Conservation (phyloP, 2,113 vertebrate genomes). For the Hippocampus comes region DNA sequence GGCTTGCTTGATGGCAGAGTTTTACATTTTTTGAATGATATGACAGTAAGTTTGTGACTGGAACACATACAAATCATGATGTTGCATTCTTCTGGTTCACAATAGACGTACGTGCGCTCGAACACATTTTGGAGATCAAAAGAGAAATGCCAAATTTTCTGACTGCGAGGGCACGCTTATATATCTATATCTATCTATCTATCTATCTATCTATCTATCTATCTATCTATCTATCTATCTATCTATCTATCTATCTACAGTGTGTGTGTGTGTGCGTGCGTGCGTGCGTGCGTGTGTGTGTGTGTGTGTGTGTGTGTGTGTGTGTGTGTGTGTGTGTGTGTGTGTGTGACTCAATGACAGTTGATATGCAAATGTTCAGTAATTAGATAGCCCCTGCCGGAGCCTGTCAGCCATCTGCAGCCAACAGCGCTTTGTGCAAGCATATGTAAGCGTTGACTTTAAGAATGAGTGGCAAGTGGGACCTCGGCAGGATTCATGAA, state of each 20-base stretch:
- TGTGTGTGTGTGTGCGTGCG: no score
- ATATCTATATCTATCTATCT: fast-evolving
- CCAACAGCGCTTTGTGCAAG: slow-evolving; percentile 40
- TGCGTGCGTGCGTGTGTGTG: no score
- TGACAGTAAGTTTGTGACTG: background rate
- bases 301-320: no score
- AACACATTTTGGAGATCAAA: background rate
- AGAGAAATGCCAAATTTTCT: background rate
- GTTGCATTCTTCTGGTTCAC: background rate
- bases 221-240: no score
- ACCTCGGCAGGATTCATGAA: slow-evolving; percentile 26
- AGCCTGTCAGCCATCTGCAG: slow-evolving; percentile 28
- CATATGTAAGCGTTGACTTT: slow-evolving; percentile 34
- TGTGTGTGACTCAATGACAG: slow-evolving; percentile 23
- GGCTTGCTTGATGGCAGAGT: background rate
- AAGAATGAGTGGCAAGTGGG: slow-evolving; percentile 34
- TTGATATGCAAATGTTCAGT: slow-evolving; percentile 40
- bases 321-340: background rate
- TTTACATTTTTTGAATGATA: background rate
- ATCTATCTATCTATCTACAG: no score
- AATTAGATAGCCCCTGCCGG: slow-evolving; percentile 20
- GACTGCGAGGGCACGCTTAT: no score
- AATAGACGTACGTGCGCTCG: background rate
- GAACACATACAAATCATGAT: background rate
- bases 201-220: no score